phyloP scores from a whole-genome alignment of 2,113 vertebrate species.

The Elachura formosa region DNA sequence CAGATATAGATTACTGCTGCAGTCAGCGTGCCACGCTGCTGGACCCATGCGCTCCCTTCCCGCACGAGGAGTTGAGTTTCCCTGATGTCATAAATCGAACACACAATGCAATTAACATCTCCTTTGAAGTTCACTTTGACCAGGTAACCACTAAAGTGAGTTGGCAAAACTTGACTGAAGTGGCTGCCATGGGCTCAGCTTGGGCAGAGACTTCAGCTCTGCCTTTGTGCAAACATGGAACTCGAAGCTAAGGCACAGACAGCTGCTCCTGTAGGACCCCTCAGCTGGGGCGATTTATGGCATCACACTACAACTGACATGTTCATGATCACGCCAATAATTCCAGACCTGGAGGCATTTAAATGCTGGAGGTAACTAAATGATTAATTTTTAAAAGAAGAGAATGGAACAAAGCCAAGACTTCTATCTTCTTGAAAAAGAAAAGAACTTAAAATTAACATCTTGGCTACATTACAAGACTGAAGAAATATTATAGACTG shows the following conservation, averaged over 20 bases:
- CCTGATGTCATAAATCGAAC: conserved; percentile 39
- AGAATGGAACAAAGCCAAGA: not conserved
- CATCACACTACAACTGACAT: not conserved
- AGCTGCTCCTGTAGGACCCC: not conserved
- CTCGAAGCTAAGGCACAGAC: not conserved
- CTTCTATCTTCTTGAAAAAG: not conserved
- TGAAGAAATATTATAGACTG: not conserved
- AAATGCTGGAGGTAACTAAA: not conserved
- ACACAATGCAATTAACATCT: conserved; percentile 28
- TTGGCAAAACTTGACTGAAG: conserved; percentile 5
- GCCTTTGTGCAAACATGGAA: not conserved
- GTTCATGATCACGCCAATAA: not conserved
- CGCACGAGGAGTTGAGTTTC: conserved; percentile 34
- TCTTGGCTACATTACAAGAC: not conserved
- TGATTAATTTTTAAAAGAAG: not conserved
- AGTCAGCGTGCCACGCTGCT: conserved; percentile 21
- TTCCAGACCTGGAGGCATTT: not conserved
- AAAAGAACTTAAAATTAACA: conserved; percentile 2
- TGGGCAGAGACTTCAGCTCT: not conserved
- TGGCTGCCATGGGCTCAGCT: not conserved
- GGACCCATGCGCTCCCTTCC: not conserved
- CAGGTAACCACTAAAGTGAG: not conserved
- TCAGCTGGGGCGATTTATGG: not conserved
- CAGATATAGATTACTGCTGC: conserved; percentile 61
- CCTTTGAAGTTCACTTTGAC: conserved; percentile 40